Evolutionary conservation across 2,797 vertebrate genomes (phyloP), one percentile per base, ranked within the genome.

Genomic region (Hozukius guyotensis): DNA sequence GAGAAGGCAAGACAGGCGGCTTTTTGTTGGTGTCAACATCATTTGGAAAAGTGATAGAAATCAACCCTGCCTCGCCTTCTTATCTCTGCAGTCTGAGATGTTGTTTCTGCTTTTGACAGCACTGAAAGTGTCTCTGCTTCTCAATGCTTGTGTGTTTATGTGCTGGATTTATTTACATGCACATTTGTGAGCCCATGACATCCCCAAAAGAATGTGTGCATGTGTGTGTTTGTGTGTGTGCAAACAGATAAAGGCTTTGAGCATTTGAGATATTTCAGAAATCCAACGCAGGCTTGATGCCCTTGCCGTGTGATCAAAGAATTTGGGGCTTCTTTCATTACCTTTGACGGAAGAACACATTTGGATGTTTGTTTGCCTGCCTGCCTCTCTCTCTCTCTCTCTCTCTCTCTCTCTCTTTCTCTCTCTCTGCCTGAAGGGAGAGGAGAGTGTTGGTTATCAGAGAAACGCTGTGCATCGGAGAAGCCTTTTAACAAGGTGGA

Each of bases 261-360:
- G 90, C 85, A 80, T 82, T 86, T 87, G 76, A 89, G 84, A 93
- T 88, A 87, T 89, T 89, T 89, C 90, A 80, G 80, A 92, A 89
- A 92, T 88, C 86, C 86, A 90, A 91, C 77, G 71, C 80, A 62
- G 77, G 83, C 78, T 84, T 86, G 87, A 93, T 91, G 89, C 85
- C 85, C 89, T 92, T 72, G 85, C 89, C 7, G 78, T 65, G 84
- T 89, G 93, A 95, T 95, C 94, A 95, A 94, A 94, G 88, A 89
- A 89, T 84, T 88, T 5, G 65, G 72, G 65, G 89, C 85, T 87
- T 87, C 89, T 92, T 94, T 94, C 89, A 91, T 94, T 94, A 89
- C 86, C 84, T 91, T 88, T 89, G 92, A 90, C 90, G 68, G 82
- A 87, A 82, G 75, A 92, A 93, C 88, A 85, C 77, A 85, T 93